Evolutionary conservation across 2,888 invertebrate species (phyloP).

Genomic region (Flexamia atlantica): DNA sequence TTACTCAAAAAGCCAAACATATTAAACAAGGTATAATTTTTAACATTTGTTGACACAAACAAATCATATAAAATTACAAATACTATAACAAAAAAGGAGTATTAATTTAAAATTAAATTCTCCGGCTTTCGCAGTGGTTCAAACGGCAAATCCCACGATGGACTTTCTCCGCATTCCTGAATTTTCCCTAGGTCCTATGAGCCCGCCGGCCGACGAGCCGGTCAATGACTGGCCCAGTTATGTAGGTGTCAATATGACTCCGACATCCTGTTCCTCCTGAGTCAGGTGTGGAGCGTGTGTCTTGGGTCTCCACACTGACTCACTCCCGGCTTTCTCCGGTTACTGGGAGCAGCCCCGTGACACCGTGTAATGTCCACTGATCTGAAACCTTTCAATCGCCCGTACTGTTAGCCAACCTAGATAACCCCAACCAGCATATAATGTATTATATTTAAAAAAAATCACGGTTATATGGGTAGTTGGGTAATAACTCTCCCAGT

Average conservation of each 20-base stretch:
- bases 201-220: background rate
- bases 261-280: slow-evolving; percentile 26
- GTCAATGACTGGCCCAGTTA: slow-evolving; percentile 11
- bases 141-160: background rate
- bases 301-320: slow-evolving; percentile 15
- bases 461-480: too few species aligned
- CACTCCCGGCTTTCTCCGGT: slow-evolving; percentile 33
- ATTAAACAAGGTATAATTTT: too few species aligned
- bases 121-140: too few species aligned
- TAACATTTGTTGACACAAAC: too few species aligned
- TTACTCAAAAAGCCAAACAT: too few species aligned
- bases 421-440: too few species aligned
- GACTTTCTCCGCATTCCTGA: background rate
- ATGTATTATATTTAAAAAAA: too few species aligned
- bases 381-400: background rate
- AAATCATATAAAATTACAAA: too few species aligned
- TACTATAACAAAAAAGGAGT: too few species aligned
- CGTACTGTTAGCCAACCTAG: background rate
- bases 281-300: slow-evolving; percentile 23
- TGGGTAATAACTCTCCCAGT: too few species aligned
- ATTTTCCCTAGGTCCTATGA: background rate
- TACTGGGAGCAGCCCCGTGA: slow-evolving; percentile 6
- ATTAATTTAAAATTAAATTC: too few species aligned
- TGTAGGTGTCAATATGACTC: background rate
- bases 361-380: background rate